These are phyloP conservation scores for Steinernema hermaphroditum DNA, from an alignment of 2,888 invertebrate species.

Conservation along the genomic window DNA sequence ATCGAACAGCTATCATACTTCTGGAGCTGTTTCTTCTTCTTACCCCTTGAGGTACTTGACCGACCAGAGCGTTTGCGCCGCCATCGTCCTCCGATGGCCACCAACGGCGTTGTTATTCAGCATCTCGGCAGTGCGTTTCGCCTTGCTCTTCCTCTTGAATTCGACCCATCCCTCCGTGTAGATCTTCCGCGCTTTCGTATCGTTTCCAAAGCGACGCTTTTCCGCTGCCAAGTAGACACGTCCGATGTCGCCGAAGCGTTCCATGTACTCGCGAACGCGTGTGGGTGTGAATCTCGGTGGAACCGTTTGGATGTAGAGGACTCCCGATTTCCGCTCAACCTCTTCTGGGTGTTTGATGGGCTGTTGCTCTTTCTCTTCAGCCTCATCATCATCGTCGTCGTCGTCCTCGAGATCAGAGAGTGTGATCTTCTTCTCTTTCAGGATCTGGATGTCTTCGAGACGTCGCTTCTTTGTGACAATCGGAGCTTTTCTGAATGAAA, in stretches of 20 bases:
- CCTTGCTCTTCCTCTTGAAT: constrained; percentile 55
- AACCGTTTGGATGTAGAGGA: constrained; percentile 59
- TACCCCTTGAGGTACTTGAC: constrained; percentile 86
- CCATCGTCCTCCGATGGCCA: constrained; percentile 81
- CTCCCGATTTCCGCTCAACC: constrained; percentile 45
- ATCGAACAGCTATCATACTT: background rate
- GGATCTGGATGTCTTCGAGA: constrained; percentile 33
- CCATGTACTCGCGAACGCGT: constrained; percentile 52
- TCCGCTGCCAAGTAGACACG: constrained; percentile 47
- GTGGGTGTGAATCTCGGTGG: constrained; percentile 58
- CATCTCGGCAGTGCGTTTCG: constrained; percentile 46
- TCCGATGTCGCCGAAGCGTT: constrained; percentile 56
- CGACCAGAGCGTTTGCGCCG: constrained; percentile 90
- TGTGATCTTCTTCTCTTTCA: constrained; percentile 34
- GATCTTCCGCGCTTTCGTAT: constrained; percentile 39
- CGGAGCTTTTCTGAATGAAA: background rate
- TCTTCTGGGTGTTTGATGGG: background rate
- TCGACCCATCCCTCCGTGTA: constrained; percentile 65
- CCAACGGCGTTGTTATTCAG: constrained; percentile 77
- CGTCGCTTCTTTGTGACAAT: constrained; percentile 34
- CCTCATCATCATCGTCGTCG: constrained; percentile 35
- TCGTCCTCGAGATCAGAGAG: constrained; percentile 33
- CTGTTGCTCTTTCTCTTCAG: background rate
- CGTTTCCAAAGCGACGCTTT: constrained; percentile 3
- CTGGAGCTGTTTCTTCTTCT: constrained; percentile 32